A percentile compares a stretch with the other conserved stretches of the same genome.
phyloP scores from a whole-genome alignment of 2,797 vertebrate species.

The Melanotaenia nigrans region DNA sequence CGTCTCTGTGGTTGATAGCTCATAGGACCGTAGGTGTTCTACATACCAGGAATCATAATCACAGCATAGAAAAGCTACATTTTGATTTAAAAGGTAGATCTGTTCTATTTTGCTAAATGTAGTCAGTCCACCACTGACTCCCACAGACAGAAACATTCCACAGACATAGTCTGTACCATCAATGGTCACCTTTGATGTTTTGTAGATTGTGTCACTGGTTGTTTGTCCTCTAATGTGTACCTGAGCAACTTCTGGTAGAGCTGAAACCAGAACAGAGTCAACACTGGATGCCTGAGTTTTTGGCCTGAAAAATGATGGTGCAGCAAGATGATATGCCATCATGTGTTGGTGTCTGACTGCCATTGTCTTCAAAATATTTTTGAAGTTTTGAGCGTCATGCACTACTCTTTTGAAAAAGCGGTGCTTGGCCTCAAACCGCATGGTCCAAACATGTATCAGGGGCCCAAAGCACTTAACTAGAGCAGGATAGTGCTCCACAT shows the following conservation, averaged over 20 bases:
- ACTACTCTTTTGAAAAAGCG: conserved; percentile 31
- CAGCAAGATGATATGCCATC: too few relatives aligned
- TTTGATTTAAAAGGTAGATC: conserved; percentile 51
- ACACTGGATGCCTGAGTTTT: conserved; percentile 15
- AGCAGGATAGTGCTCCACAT: conserved; percentile 26
- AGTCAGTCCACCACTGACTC: conserved; percentile 36
- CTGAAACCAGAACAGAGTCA: conserved; percentile 12
- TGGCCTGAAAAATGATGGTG: conserved; percentile 1
- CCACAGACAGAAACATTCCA: conserved; percentile 55
- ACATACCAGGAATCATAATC: conserved; percentile 57
- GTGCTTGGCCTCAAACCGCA: not conserved
- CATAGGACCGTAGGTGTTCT: conserved; percentile 49
- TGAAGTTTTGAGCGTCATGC: conserved; percentile 16
- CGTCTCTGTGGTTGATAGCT: conserved; percentile 32
- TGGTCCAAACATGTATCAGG: conserved; percentile 28
- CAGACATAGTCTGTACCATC: conserved; percentile 44
- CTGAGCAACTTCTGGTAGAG: conserved; percentile 40
- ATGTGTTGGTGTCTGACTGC: conserved; percentile 1
- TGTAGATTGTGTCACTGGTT: conserved; percentile 39
- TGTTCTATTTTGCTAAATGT: conserved; percentile 42
- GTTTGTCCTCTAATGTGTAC: conserved; percentile 21
- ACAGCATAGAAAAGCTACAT: conserved; percentile 45
- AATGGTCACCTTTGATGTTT: conserved; percentile 44
- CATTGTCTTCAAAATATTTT: not conserved
- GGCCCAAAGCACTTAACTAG: conserved; percentile 22